Conservation (phyloP, 2,113 vertebrate genomes). For the Colistium nudipinnis region DNA sequence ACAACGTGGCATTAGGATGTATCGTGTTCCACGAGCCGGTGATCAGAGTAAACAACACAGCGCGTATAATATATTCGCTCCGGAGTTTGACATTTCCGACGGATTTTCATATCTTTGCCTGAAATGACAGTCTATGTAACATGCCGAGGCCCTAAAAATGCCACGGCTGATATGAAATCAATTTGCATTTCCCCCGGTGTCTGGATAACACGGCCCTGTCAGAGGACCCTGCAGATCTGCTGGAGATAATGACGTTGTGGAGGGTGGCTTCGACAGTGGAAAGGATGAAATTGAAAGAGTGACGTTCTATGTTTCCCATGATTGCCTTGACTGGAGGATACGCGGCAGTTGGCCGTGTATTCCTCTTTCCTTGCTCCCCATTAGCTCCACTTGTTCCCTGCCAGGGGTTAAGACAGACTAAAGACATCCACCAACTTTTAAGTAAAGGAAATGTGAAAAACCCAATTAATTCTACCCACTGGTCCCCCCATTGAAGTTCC, state of each 20-base stretch:
- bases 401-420: slow-evolving; percentile 83
- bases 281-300: slow-evolving; percentile 81
- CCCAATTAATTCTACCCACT: slow-evolving; percentile 54
- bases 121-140: slow-evolving; percentile 82
- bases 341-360: slow-evolving; percentile 70
- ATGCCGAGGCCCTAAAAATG: slow-evolving; percentile 83
- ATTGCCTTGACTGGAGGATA: slow-evolving; percentile 77
- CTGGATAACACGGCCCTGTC: slow-evolving; percentile 83
- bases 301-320: slow-evolving; percentile 81
- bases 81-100: slow-evolving; percentile 83
- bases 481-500: slow-evolving; percentile 56
- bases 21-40: slow-evolving; percentile 68
- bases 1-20: slow-evolving; percentile 74
- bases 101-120: slow-evolving; percentile 81
- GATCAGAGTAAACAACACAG: slow-evolving; percentile 80
- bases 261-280: slow-evolving; percentile 71
- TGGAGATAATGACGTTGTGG: slow-evolving; percentile 83
- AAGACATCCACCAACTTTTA: slow-evolving; percentile 75
- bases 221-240: slow-evolving; percentile 80
- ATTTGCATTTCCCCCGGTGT: slow-evolving; percentile 85
- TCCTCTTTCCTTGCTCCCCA: slow-evolving; percentile 79
- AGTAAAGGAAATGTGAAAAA: slow-evolving; percentile 45
- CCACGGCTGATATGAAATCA: slow-evolving; percentile 86
- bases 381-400: slow-evolving; percentile 83
- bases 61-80: slow-evolving; percentile 68